Base-by-base conservation (phyloP, 1,140 invertebrate species). In the Listronotus bonariensis region DNA sequence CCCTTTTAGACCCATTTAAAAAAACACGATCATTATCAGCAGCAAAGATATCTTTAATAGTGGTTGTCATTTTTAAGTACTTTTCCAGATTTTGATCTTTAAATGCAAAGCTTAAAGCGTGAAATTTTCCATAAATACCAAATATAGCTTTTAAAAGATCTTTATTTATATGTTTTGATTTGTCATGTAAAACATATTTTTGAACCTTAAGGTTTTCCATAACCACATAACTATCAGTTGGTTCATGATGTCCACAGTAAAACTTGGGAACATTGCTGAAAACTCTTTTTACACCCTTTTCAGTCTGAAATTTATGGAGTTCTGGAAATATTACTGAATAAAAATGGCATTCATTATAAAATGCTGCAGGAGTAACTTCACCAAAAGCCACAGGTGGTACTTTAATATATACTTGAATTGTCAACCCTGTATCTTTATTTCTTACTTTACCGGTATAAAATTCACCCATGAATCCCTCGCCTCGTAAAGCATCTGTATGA, bases 191-290 rank as follows among this genome's bases (percentile, higher is more conserved):
- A 10, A 20, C 15, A 32, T 42, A 71, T 20, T 45, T 45, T 32
- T 57, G 31, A 11, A 45, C 18, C 18, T 54, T 60, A n/a, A 71
- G 31, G 49, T 71, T 67, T 58, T 67, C 65, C 42, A 86, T 68
- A 31, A 84, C 72, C 6, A 84, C 77, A 48, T 80, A 76, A 74
- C 84, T 81, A 48, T 80, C 67, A 3, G 71, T 69, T 32, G 74
- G 71, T 58, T 80, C 77, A n/a, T 18, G 53, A 8, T 65, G 65
- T 2, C 67, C 72, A 14, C 70, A 75, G 6, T 77, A 77, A 55
- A 77, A 82, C 12, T 70, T 73, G 1, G 80, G 72, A 58, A 73
- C 72, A 26, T 77, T 70, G 51, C 66, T 49, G 15, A 81, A 76
- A 12, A 49, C 49, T 5, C n/a, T 26, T 14, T 36, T 34, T 8